A percentile compares a stretch with the other conserved stretches of the same genome.
Conservation (phyloP, 1,140 invertebrate genomes). For the Diorhabda sublineata region DNA sequence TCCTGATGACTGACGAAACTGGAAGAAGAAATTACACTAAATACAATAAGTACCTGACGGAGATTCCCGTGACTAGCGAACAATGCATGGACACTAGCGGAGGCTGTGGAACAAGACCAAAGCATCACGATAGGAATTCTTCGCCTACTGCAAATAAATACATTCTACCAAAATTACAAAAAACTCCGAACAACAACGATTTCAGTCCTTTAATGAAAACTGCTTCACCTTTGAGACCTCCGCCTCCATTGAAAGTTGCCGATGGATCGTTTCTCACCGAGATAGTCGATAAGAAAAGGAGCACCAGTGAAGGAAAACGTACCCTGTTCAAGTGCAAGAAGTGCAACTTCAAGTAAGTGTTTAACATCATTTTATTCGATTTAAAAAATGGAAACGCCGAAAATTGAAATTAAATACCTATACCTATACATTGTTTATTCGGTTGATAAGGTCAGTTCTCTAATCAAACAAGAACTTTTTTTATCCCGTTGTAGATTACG, state of each 20-base stretch:
- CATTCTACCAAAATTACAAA: conserved; percentile 50
- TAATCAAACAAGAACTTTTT: no score
- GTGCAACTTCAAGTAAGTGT: conserved; percentile 70
- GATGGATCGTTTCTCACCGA: conserved; percentile 33
- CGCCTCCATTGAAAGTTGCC: conserved; percentile 39
- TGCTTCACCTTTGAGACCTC: conserved; percentile 26
- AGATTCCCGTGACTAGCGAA: conserved; percentile 53
- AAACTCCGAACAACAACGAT: conserved; percentile 41
- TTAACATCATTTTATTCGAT: no score
- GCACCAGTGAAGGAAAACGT: conserved; percentile 49
- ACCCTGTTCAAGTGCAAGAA: conserved; percentile 78
- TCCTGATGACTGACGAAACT: conserved; percentile 87
- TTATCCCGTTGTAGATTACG: no score
- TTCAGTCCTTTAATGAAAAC: conserved; percentile 36
- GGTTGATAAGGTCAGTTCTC: no score
- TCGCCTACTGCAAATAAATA: conserved; percentile 43
- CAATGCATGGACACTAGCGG: conserved; percentile 43
- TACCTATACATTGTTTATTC: no score
- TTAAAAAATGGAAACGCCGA: no score
- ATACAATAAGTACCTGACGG: conserved; percentile 81
- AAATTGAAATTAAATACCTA: no score
- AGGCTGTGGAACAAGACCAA: conserved; percentile 42
- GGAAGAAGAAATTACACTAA: conserved; percentile 87
- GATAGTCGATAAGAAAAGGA: conserved; percentile 36
- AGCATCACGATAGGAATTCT: conserved; percentile 28